These are phyloP conservation scores for Calcarius lapponicus DNA, from an alignment of 2,797 vertebrate genomes.

Conservation along the genomic window DNA sequence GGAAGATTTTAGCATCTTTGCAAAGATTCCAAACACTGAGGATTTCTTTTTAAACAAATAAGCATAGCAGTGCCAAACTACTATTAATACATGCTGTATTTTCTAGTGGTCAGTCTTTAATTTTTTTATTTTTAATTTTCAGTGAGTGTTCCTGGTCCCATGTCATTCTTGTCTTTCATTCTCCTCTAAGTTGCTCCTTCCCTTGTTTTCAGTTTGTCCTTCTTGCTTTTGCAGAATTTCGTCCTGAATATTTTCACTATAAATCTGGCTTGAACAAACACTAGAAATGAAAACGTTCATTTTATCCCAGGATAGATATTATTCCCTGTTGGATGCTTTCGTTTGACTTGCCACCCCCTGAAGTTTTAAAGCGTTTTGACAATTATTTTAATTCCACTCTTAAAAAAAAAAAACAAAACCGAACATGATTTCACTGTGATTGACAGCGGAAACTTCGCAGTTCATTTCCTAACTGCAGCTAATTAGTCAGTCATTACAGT, in stretches of 20 bases:
- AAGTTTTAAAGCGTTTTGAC: conserved; percentile 56
- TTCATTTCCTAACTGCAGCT: conserved; percentile 43
- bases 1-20: not conserved
- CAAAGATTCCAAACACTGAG: not conserved
- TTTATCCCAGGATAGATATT: conserved; percentile 37
- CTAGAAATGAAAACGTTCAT: conserved; percentile 42
- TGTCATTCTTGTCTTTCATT: not conserved
- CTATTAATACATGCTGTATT: not conserved
- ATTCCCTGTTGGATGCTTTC: conserved; percentile 38
- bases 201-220: not conserved
- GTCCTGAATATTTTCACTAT: conserved; percentile 17
- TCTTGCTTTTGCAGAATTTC: not conserved
- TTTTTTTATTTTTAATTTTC: not conserved
- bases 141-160: not conserved
- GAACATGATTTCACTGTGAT: conserved; percentile 8
- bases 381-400: conserved; percentile 25
- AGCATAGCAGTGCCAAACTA: not conserved
- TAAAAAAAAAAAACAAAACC: not conserved
- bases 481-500: conserved; percentile 53
- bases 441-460: conserved; percentile 7
- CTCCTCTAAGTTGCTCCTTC: not conserved
- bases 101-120: not conserved
- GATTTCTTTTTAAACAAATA: not conserved
- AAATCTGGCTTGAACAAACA: conserved; percentile 9
- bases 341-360: conserved; percentile 21